Evolutionary conservation across 2,113 vertebrate genomes (phyloP), one percentile per base, ranked within the genome.

Genomic region (Ciconia boyciana): DNA sequence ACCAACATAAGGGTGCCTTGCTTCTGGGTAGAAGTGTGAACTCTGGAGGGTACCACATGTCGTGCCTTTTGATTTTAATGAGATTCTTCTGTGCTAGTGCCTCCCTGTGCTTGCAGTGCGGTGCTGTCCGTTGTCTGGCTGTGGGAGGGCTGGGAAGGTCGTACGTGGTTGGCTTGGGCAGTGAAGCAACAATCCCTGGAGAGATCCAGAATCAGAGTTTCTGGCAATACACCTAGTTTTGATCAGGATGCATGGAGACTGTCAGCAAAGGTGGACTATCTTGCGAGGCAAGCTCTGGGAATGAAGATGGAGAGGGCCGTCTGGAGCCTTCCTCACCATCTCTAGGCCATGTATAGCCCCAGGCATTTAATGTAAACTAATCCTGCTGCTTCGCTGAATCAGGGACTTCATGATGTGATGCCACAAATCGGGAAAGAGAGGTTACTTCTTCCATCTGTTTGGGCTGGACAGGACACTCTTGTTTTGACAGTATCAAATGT

Each of bases 21-120:
- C 18, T 80, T 78, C 43, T 66, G 60, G 9, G 39, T 51, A 25
- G 28, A 62, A 58, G 60, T 24, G 29, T 25, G 41, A 88, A 76
- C 25, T 82, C 12, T 0, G 1, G 32, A 60, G 9, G 6, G 10
- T 32, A 16, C 8, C 17, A 10, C 1, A 11, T 39, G 10, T 6
- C 0, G 0, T 20, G 8, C 16, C 16, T 75, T 61, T 66, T 39
- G 46, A 17, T 76, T 18, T 34, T 26, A 14, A 15, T 16, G 28
- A 76, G 22, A 7, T 36, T 9, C 13, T 46, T 66, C 48, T 60
- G n/a, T 32, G 41, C 31, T 51, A 66, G 41, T 7, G 13, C 5
- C 3, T 26, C 49, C 13, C 32, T 60, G 39, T 46, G 29, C 62
- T 71, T 71, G 25, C 29, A 48, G n/a, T 44, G 55, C 1, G 0